Base-by-base conservation (phyloP, 2,888 invertebrate species). In the Hedychridium roseum region DNA sequence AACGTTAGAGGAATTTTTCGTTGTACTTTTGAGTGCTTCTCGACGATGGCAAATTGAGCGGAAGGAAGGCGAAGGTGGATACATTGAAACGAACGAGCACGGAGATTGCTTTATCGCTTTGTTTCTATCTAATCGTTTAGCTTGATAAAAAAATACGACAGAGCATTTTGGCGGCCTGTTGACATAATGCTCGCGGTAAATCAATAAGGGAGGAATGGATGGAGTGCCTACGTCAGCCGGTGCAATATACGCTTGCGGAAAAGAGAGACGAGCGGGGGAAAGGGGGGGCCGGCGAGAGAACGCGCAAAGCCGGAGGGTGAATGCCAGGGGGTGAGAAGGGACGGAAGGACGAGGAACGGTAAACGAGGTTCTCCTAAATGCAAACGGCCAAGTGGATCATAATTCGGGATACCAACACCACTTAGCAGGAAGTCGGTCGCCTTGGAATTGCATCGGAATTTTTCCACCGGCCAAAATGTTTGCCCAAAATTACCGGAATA, bases 121-220 rank as follows among this genome's bases (percentile, higher is more conserved):
- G 23, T 23, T 23, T 23, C 23, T 9, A 23, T 6, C 9, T 23
- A 23, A 23, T 23, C 9, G 23, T 23, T 23, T 23, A 23, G 23
- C 9, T 6, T 23, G 5, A 5, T 6, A 23, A 9, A 23, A 23
- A 23, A 9, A 23, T 23, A 23, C 23, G 23, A 9, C 5, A 9
- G 23, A 9, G 23, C 23, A 9, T 23, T 5, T 23, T 5, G 23
- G 23, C 9, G 5, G 5, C 5, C 23, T 23, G 23, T 23, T 23
- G 23, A 23, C 23, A 46, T 38, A 52, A 57, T 37, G 34, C 42
- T 17, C 31, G n/a, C 26, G 16, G 31, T 46, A 37, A 52, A 52
- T 57, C 56, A 44, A 57, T 57, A 57, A 49, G 32, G 23, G 43
- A 49, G 45, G 46, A 52, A 49, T 42, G 36, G 38, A 26, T 4